Conservation (phyloP, 2,888 invertebrate species). For the Chrysomela aeneicollis region DNA sequence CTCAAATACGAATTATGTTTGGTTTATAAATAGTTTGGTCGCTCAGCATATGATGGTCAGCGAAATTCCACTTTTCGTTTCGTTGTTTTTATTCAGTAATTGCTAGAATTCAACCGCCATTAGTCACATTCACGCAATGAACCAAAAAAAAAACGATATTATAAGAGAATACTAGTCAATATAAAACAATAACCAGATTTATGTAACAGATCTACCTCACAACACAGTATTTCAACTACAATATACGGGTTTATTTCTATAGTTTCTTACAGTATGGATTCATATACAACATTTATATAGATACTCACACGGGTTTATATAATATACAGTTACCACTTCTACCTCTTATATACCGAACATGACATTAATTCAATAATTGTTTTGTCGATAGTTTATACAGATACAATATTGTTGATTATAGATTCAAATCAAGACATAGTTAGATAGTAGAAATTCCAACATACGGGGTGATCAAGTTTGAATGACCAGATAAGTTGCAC, state of each 20-base stretch:
- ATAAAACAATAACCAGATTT: constrained; percentile 46
- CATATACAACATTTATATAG: constrained; percentile 16
- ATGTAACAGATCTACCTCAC: constrained; percentile 51
- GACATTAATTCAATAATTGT: constrained; percentile 46
- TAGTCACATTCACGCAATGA: constrained; percentile 24
- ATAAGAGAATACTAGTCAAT: constrained; percentile 53
- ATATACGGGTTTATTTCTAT: constrained; percentile 15
- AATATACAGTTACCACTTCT: constrained; percentile 34
- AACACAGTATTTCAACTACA: constrained; percentile 51
- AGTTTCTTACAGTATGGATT: constrained; percentile 37
- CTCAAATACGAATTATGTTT: constrained; percentile 34
- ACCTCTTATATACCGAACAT: constrained; percentile 46
- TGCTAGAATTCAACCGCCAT: neutral
- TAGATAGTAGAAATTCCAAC: constrained; percentile 36
- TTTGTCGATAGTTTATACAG: constrained; percentile 41
- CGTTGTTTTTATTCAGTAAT: neutral
- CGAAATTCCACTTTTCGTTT: neutral
- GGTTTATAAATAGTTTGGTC: constrained; percentile 8
- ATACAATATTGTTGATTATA: constrained; percentile 38
- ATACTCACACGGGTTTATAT: constrained; percentile 25
- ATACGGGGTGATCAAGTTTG: neutral
- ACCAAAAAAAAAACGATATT: constrained; percentile 56
- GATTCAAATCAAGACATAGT: constrained; percentile 33
- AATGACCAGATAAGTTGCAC: neutral
- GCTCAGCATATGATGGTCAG: neutral